Base-by-base conservation (phyloP, 2,888 invertebrate genomes). In the Odontocerum albicorne region DNA sequence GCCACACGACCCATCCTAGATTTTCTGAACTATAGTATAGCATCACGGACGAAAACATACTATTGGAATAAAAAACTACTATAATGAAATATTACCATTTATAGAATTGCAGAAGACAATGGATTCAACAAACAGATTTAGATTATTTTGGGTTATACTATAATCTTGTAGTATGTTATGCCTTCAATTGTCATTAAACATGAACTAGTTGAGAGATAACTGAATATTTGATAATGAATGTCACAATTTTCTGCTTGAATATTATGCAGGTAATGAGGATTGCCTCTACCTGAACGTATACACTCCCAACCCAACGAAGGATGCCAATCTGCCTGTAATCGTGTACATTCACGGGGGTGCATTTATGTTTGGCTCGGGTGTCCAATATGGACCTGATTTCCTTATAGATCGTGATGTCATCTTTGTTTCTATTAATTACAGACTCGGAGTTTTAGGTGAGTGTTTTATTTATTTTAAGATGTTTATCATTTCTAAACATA, bases 381-480 rank as follows among this genome's bases (percentile, higher is more conserved):
- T 70, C 4, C 49, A 67, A 1, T 84, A 81, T 65, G 81, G 81
- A 1, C 79, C 85, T 1, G 68, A 75, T 6, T 74, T 78, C 59
- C 62, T 90, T 0, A 81, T 89, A 81, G 81, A 85, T 45, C 70
- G 74, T 40, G 80, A 87, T 60, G 72, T 87, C 3, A 81, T 90
- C 1, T 73, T 84, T 0, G 87, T 88, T 0, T 86, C 84, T 8
- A 64, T 89, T 0, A 87, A 85, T 68, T 89, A 88, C 64, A 75
- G 89, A 39, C 64, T 89, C n/a, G 88, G 89, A 36, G 83, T 86
- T 0, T 65, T 89, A 52, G 88, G 86, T 83, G 67, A 70, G 70
- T 56, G 16, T 7, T n/a, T n/a, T n/a, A n/a, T n/a, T n/a, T n/a
- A n/a, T n/a, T n/a, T n/a, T n/a, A n/a, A n/a, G n/a, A n/a, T n/a